Evolutionary conservation across 2,797 vertebrate genomes (phyloP), one percentile per base, ranked within the genome.

Genomic region (Arctocebus calabarensis): DNA sequence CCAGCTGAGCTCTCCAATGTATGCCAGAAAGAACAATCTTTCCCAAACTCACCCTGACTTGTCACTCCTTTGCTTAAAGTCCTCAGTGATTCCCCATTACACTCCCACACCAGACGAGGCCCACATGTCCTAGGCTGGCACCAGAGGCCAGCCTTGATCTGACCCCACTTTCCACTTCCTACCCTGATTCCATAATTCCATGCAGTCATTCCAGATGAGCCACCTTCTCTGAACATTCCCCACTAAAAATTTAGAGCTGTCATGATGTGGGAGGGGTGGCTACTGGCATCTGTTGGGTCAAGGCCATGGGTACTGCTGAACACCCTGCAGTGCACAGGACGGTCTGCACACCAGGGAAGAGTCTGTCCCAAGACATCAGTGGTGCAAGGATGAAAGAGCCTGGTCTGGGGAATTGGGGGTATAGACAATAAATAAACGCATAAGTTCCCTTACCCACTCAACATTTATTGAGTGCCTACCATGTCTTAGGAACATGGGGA

Each of bases 41-140:
- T 61, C 29, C 8, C 3, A 37, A 32, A 61, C 16, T 55, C 32
- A 16, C 19, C 55, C 19, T 77, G 32, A 84, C 40, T 57, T 68
- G 37, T 40, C 6, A 14, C 77, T 7, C 43, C 62, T 48, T 62
- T 0, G 0, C 45, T 16, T 57, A 78, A 71, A 66, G 34, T 23
- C 37, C 25, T 79, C 27, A 45, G 37, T 25, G 57, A 64, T 16
- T 40, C 32, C 27, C 55, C 77, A 12, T 8, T 25, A 32, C 34
- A 43, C 25, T 52, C 52, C 32, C 19, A 23, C 16, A 43, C n/a
- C 0, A 6, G 3, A 20, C 0, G 0, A 52, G 23, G 14, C 52
- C 82, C 40, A 20, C 1, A 2, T 23, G 16, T 61, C 45, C 84
- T 5, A 10, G 71, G 62, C 61, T 52, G 34, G 52, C 17, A 19